Percentiles rank a stretch among this genome's conserved stretches.
These are phyloP conservation scores for Dryobotodes eremita DNA, from an alignment of 2,888 invertebrate genomes.

Conservation along the genomic window DNA sequence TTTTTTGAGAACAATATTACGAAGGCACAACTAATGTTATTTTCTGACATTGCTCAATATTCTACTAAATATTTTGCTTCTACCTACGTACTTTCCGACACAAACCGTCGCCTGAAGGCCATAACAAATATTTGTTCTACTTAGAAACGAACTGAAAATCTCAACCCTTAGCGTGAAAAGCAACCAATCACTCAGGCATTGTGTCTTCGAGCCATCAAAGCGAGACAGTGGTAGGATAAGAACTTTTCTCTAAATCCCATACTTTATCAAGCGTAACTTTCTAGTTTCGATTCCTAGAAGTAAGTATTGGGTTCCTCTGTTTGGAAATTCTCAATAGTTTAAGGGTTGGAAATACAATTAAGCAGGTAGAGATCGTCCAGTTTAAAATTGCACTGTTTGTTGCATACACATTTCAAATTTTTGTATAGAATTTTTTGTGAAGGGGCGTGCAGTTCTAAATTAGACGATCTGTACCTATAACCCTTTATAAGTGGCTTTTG, in stretches of 20 bases:
- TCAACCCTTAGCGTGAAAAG: neutral
- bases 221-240: neutral
- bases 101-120: neutral
- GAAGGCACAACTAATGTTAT: neutral
- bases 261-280: neutral
- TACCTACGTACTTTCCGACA: too few relatives aligned
- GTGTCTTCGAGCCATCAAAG: neutral
- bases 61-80: neutral
- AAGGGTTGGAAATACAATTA: neutral
- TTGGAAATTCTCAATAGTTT: neutral
- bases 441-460: too few relatives aligned
- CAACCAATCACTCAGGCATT: conserved; percentile 11
- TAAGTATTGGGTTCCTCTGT: neutral
- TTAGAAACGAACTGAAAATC: neutral
- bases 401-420: too few relatives aligned
- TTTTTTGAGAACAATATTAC: conserved; percentile 11
- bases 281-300: neutral
- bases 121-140: neutral
- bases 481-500: neutral
- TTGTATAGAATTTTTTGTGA: too few relatives aligned
- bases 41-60: neutral
- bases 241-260: neutral
- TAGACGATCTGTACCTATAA: too few relatives aligned
- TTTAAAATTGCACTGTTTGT: too few relatives aligned
- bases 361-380: too few relatives aligned